Base-by-base conservation (phyloP, 2,888 invertebrate genomes). In the Charanyca ferruginea region DNA sequence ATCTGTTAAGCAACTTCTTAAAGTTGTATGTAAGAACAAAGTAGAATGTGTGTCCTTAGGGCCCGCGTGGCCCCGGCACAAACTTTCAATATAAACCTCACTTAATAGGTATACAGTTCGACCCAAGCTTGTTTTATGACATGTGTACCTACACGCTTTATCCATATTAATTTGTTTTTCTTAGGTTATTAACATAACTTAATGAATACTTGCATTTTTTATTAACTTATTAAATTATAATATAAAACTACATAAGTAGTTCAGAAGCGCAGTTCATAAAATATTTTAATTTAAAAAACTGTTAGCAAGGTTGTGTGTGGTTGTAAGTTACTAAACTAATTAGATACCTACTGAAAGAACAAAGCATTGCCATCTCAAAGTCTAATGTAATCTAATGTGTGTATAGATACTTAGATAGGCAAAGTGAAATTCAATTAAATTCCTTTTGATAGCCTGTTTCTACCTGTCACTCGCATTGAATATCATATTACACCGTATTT, bases 1-100 rank as follows among this genome's bases (percentile, higher is more conserved):
- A 92, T 93, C 92, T 93, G 93, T 92, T 93, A 91, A 90, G 89
- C 87, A 92, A 92, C 89, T 93, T 90, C 90, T 89, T 86, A 89
- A 92, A 93, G 88, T 93, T 92, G 85, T 79, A 84, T 87, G 83
- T 84, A 90, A 90, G 92, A 91, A 92, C 92, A 91, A 92, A 92
- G 91, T 91, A 85, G 85, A 81, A 89, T 89, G 87, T 89, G 89
- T 90, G 89, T 90, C 92, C 91, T 90, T 80, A 89, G 91, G 91
- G 91, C 87, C 84, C 80, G 83, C 67, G 80, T 66, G 72, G 54
- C 73, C 72, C 67, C 65, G 47, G 57, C 51, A 59, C 77, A 62
- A 91, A 90, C 89, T 93, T 92, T 90, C 87, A 87, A 87, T 91
- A 90, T 90, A 89, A 91, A 90, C 88, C 89, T 87, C 86, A 88